Evolutionary conservation across 53 echinoderm and acorn worm genomes (phyloP), one percentile per base, ranked within the genome.

Genomic region (Paelopatides confundens): DNA sequence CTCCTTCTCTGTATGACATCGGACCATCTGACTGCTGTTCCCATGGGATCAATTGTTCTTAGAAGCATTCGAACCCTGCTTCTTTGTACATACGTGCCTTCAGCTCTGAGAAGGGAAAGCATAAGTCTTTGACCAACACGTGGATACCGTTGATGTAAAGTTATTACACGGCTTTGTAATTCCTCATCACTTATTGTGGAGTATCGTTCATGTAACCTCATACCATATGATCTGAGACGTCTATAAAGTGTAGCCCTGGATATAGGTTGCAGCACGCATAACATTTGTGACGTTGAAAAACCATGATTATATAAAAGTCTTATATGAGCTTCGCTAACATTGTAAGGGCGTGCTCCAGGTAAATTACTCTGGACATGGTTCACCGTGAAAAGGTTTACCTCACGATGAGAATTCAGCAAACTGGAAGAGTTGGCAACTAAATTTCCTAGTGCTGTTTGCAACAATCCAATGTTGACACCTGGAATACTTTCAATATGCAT

Each of bases 61-160:
- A 63, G 17, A 5, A 28, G 24, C 7, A 7, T 63, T 63, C 4
- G 23, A 5, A 63, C 63, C 14, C 63, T 0, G 6, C 17, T 63
- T 28, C 3, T 23, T 15, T 63, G 63, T 6, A 63, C 63, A 26
- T 28, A 26, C 24, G 14, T 15, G 10, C 63, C 63, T 26, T 63
- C 11, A 0, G 63, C 66, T 29, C 66, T 66, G 5, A 66, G 66
- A 3, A 66, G 15, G 30, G 66, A 66, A 3, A 66, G 26, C 66
- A 66, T 66, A 14, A 66, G 14, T 66, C 66, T 30, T 33, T 66
- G 66, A 13, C 66, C 5, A 66, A 66, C 66, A 66, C 66, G 66
- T 66, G 66, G 66, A 29, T 66, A 66, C 0, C 32, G 66, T 30
- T 66, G 66, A 29, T 66, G 66, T 5, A 66, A 66, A 14, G 66